Base-by-base conservation (phyloP, 2,888 invertebrate species). In the Pollenia angustigena region DNA sequence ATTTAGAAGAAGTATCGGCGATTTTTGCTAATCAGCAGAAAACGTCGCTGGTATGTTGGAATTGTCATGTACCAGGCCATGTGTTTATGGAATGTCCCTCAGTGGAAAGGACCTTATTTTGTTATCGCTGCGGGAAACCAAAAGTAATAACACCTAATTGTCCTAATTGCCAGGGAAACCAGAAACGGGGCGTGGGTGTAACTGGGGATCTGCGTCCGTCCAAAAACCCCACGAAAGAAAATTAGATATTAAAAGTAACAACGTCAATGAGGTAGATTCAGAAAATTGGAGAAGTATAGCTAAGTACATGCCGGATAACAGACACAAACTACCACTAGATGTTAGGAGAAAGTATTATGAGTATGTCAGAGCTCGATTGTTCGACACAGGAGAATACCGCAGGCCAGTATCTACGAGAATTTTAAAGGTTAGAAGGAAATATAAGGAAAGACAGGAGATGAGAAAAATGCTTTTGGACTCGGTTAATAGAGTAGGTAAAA, bases 121-220 rank as follows among this genome's bases (percentile, higher is more conserved):
- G 76, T 32, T 76, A 66, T n/a, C 42, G 52, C 4, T 76, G 64
- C 18, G 64, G 76, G 0, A 78, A 68, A 14, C 48, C 62, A 8
- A 16, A 52, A 1, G 64, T 52, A 0, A 52, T 60, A 8, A 40
- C 50, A 3, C 75, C 75, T 1, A 62, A 60, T 1, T 75, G 75
- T 9, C 75, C 75, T 7, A 16, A 14, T 8, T 75, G 75, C 7
- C 48, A 66, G 75, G 75, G 52, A 75, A 75, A 75, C 75, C 1
- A 1, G 8, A 52, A 52, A 18, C 2, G 62, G 52, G 62, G 40
- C 75, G 62, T 42, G 62, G 16, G 18, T 16, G n/a, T 3, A n/a
- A 60, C 46, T 14, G 75, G 75, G 64, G 40, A 2, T 14, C 42
- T 42, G 16, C 62, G 62, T 48, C 72, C 12, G 2, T 9, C 48